phyloP scores from a whole-genome alignment of 2,113 vertebrate genomes.

The Mandrillus leucophaeus region DNA sequence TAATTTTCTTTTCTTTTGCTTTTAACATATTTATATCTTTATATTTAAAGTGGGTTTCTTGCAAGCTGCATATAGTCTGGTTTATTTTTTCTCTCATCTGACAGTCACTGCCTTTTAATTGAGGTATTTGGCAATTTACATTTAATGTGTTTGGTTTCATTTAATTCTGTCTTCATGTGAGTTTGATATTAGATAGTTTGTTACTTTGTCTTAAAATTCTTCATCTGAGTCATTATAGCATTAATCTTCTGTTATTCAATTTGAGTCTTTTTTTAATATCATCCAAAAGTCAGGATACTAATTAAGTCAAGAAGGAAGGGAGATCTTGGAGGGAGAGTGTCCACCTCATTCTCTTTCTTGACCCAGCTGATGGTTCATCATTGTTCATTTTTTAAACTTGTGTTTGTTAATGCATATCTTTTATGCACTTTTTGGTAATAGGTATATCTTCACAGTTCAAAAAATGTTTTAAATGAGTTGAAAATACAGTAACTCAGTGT shows the following conservation, averaged over 20 bases:
- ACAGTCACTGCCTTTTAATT: not conserved
- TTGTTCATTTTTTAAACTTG: not conserved
- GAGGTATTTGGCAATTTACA: not conserved
- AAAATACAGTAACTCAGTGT: not conserved
- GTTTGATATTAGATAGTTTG: not conserved
- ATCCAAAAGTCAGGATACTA: not conserved
- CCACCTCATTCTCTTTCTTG: not conserved
- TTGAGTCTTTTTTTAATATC: not conserved
- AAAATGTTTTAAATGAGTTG: not conserved
- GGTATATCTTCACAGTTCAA: not conserved
- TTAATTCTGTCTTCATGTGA: not conserved
- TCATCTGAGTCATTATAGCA: not conserved
- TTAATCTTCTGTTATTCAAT: not conserved
- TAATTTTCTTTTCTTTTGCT: not conserved
- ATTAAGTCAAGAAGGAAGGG: not conserved
- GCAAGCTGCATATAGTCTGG: not conserved
- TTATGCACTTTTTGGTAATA: not conserved
- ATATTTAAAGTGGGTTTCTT: not conserved
- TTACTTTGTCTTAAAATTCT: not conserved
- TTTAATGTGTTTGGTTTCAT: not conserved
- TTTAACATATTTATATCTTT: not conserved
- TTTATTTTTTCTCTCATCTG: not conserved
- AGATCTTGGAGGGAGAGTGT: not conserved
- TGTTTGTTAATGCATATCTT: not conserved
- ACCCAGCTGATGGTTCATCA: not conserved